Percentiles rank a stretch among this genome's conserved stretches.
Conservation (phyloP, 1,140 invertebrate genomes). For the Nasonia giraulti region DNA sequence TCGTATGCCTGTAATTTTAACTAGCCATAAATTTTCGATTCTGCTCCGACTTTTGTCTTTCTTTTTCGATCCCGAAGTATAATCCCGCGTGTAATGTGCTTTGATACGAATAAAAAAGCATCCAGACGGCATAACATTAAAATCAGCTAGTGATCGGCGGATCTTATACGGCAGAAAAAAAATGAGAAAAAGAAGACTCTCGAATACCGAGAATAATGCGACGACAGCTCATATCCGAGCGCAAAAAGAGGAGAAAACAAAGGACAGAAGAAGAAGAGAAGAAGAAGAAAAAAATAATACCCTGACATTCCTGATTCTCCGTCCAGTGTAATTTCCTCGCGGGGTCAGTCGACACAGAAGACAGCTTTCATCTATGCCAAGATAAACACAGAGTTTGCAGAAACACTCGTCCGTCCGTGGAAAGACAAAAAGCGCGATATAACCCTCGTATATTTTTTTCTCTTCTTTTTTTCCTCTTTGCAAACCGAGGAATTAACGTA, state of each 20-base stretch:
- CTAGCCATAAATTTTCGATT: slow-evolving; percentile 7
- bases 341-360: slow-evolving; percentile 1
- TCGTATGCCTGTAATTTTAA: slow-evolving; percentile 10
- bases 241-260: not conserved
- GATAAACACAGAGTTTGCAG: slow-evolving; percentile 6
- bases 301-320: not conserved
- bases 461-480: not conserved
- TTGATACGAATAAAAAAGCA: not conserved
- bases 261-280: not conserved
- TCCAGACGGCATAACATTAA: not conserved
- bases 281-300: not conserved
- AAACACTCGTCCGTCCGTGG: not conserved
- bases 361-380: slow-evolving; percentile 11
- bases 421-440: not conserved
- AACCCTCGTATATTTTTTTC: not conserved
- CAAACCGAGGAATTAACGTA: slow-evolving; percentile 14
- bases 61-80: not conserved
- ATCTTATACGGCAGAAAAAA: not conserved
- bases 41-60: not conserved
- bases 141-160: not conserved
- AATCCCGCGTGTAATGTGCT: not conserved
- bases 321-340: slow-evolving; percentile 17
- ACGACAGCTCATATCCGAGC: not conserved
- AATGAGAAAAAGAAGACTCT: not conserved
- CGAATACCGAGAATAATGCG: not conserved